Evolutionary conservation across 2,888 invertebrate genomes (phyloP).

Genomic region (Cheilosia variabilis): DNA sequence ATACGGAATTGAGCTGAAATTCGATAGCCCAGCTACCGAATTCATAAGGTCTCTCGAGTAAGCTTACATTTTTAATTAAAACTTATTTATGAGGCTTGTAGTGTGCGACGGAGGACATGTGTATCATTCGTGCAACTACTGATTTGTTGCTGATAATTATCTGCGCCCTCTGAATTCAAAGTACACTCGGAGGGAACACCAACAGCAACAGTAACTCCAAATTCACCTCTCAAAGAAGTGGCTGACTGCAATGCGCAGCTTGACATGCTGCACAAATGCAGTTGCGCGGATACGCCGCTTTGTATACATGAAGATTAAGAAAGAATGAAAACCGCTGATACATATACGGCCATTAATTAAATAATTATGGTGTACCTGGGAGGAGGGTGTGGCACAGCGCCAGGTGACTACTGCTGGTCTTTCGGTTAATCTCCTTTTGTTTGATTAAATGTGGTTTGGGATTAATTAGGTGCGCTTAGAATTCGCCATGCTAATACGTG

Average conservation of each 20-base stretch:
- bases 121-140: constrained; percentile 32
- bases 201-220: not conserved
- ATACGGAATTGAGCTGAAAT: constrained; percentile 35
- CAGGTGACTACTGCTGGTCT: constrained; percentile 69
- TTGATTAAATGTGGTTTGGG: constrained; percentile 53
- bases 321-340: constrained; percentile 40
- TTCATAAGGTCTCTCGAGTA: constrained; percentile 25
- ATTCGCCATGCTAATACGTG: constrained; percentile 11
- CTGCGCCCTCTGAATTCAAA: constrained; percentile 23
- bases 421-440: constrained; percentile 62
- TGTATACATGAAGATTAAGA: constrained; percentile 61
- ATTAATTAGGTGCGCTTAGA: constrained; percentile 55
- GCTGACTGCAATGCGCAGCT: constrained; percentile 12
- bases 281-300: constrained; percentile 29
- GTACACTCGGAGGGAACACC: not conserved
- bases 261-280: constrained; percentile 53
- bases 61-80: constrained; percentile 41
- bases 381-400: constrained; percentile 56
- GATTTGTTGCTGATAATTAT: constrained; percentile 57
- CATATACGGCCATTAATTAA: constrained; percentile 62
- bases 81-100: constrained; percentile 44
- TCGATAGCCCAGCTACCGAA: constrained; percentile 26
- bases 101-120: constrained; percentile 40
- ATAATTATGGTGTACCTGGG: constrained; percentile 62
- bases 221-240: not conserved